Conservation (phyloP, 2,888 invertebrate genomes). For the Hypomecis punctinalis region DNA sequence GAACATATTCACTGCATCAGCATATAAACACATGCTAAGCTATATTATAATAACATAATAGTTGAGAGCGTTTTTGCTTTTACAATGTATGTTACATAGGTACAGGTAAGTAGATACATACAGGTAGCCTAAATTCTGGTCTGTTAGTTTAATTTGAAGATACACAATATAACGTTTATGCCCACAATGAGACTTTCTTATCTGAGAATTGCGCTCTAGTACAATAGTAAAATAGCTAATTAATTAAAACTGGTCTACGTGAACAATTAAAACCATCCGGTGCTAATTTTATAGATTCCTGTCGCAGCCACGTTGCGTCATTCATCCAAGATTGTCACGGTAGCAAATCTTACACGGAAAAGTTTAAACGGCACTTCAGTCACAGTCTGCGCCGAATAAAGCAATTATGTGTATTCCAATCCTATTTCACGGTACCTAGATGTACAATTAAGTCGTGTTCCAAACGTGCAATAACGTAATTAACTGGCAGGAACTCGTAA, state of each 20-base stretch:
- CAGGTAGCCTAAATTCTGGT: no score
- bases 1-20: slow-evolving; percentile 2
- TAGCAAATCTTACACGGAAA: slow-evolving; percentile 9
- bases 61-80: not conserved
- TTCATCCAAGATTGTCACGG: slow-evolving; percentile 30
- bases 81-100: no score
- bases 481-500: slow-evolving; percentile 63
- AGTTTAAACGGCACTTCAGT: slow-evolving; percentile 30
- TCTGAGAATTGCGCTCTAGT: not conserved
- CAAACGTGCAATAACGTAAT: slow-evolving; percentile 63
- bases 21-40: not conserved
- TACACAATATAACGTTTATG: not conserved
- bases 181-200: not conserved
- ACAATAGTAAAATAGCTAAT: slow-evolving; percentile 9
- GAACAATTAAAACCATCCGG: slow-evolving; percentile 24
- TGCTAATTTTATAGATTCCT: slow-evolving; percentile 29
- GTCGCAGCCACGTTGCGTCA: slow-evolving; percentile 36
- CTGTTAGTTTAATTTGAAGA: not conserved
- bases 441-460: slow-evolving; percentile 54
- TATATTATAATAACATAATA: not conserved
- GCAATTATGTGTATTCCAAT: slow-evolving; percentile 54
- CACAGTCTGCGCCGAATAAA: slow-evolving; percentile 51
- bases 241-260: slow-evolving; percentile 13
- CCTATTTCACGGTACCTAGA: slow-evolving; percentile 42
- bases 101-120: no score